A percentile compares a stretch with the other conserved stretches of the same genome.
phyloP scores from a whole-genome alignment of 2,888 invertebrate genomes.

The Mechanitis messenoides region DNA sequence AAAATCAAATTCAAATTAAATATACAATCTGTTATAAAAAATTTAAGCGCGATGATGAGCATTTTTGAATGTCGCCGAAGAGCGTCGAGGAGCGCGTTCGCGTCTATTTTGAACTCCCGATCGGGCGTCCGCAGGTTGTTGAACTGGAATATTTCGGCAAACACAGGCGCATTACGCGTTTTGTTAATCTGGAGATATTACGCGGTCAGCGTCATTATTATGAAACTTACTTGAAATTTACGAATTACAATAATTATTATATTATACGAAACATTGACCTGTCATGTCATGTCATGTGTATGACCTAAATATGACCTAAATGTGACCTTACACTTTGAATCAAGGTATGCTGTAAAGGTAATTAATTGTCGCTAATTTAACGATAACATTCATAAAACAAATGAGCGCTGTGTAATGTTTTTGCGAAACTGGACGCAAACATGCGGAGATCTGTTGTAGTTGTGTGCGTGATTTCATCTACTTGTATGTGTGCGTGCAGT shows the following conservation, averaged over 20 bases:
- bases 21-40: conserved; percentile 25
- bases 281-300: conserved; percentile 14
- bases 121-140: conserved; percentile 71
- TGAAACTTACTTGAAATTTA: conserved; percentile 33
- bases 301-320: conserved; percentile 11
- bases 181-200: conserved; percentile 60
- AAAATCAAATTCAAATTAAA: conserved; percentile 3
- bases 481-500: conserved; percentile 55
- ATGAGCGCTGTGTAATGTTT: conserved; percentile 58
- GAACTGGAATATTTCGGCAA: conserved; percentile 76
- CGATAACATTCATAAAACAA: conserved; percentile 59
- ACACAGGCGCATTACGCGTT: conserved; percentile 67
- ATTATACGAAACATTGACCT: conserved; percentile 11
- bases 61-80: conserved; percentile 51
- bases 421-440: conserved; percentile 66
- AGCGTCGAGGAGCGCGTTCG: conserved; percentile 50
- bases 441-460: conserved; percentile 52
- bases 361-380: conserved; percentile 52
- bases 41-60: conserved; percentile 38
- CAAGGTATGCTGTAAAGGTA: conserved; percentile 45
- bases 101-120: conserved; percentile 73
- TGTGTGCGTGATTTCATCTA: conserved; percentile 55
- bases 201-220: conserved; percentile 43
- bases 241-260: conserved; percentile 15
- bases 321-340: conserved; percentile 15